A percentile compares a stretch with the other conserved stretches of the same genome.
These are phyloP conservation scores for Natator depressus DNA, from an alignment of 2,113 vertebrate species.

Conservation along the genomic window DNA sequence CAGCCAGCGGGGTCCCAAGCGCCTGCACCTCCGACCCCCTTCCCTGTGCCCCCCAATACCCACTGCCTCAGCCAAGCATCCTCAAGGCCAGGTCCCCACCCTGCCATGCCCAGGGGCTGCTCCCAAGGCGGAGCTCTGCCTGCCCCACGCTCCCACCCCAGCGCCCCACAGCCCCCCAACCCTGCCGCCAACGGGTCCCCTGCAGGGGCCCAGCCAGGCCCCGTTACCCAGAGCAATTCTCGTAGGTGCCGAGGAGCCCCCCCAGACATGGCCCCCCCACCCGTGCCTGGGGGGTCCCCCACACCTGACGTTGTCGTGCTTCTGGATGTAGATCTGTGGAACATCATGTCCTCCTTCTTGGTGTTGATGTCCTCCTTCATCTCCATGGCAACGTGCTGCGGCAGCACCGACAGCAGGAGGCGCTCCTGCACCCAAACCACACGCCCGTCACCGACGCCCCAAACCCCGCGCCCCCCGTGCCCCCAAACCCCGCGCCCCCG, in stretches of 20 bases:
- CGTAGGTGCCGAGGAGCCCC: too few species aligned
- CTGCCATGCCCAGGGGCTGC: too few species aligned
- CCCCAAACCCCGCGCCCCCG: too few species aligned
- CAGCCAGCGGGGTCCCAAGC: background rate
- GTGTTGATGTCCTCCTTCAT: conserved; percentile 99
- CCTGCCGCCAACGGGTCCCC: too few species aligned
- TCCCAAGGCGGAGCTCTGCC: background rate
- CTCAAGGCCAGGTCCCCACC: background rate
- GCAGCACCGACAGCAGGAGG: conserved; percentile 94
- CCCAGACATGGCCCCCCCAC: too few species aligned
- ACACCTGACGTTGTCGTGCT: conserved; percentile 97
- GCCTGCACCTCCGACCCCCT: too few species aligned
- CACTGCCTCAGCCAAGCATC: background rate
- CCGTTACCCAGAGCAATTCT: too few species aligned
- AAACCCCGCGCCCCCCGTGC: background rate
- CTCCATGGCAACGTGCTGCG: conserved; percentile 97
- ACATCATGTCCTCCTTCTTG: conserved; percentile 99
- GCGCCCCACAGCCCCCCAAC: background rate
- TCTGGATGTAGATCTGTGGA: conserved; percentile 99
- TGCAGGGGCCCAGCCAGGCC: too few species aligned
- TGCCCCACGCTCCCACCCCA: background rate
- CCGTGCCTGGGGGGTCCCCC: background rate
- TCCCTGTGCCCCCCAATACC: too few species aligned
- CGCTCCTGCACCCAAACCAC: conserved; percentile 83
- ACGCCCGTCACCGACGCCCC: background rate